Evolutionary conservation across 37 sponge, comb jelly and placozoan genomes (phyloP), one percentile per base, ranked within the genome.

Genomic region (Theonella swinhoei): DNA sequence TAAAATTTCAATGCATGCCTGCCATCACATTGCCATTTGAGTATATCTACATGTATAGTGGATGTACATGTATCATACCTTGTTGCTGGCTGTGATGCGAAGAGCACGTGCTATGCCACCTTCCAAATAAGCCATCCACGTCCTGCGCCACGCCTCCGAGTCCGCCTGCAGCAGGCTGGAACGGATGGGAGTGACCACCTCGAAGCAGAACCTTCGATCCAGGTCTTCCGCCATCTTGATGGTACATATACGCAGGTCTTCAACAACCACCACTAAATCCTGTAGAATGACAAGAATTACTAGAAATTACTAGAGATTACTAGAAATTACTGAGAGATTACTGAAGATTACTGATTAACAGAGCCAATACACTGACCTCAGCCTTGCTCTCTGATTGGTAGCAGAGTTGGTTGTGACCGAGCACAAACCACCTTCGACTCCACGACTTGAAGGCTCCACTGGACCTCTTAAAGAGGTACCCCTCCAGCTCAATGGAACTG

Each of bases 181-280:
- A 0, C 94, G 64, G 2, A 72, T 72, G 54, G 82, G 87, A 2
- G 91, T 79, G 25, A 91, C 90, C 39, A 95, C 74, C 41, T 88
- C 88, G 80, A 95, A 95, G 43, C 95, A 95, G 64, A 88, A 88
- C 42, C 95, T 64, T 11, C 95, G 32, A 43, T 95, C 95, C 8
- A 68, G 54, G 39, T 95, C 95, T 0, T 95, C 95, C 0, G 83
- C 90, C 1, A 38, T 42, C 76, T 95, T 95, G 33, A 95, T 78
- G 0, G 83, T 74, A 42, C 95, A 95, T 5, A 95, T 69, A 3
- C 95, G 68, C 23, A 92, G 80, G 68, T 95, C 95, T 0, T 88
- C 84, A 2, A 80, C 87, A 19, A 95, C 87, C 11, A 81, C 68
- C 20, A 72, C 85, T 19, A 64, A 42, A 30, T 92, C 90, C 77